These are phyloP conservation scores for Argyrosomus japonicus DNA, from an alignment of 2,113 vertebrate genomes.

Conservation along the genomic window DNA sequence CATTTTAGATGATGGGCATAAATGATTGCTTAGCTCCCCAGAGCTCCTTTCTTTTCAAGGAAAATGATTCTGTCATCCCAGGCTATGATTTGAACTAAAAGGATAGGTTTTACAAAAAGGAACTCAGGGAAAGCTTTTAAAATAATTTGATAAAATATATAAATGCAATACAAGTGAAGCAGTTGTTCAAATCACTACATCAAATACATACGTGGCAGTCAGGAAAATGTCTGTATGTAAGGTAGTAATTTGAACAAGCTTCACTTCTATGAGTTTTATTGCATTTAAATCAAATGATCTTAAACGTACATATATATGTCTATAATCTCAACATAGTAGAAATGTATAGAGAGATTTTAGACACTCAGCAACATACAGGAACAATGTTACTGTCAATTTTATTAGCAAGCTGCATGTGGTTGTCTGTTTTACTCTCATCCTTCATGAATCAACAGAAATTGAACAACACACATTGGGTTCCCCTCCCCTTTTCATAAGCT, in stretches of 20 bases:
- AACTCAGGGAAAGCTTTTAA: slow-evolving; percentile 41
- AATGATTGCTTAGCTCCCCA: slow-evolving; percentile 25
- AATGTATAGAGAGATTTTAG: too few species aligned
- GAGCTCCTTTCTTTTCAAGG: slow-evolving; percentile 30
- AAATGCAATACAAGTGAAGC: slow-evolving; percentile 46
- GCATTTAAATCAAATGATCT: slow-evolving; percentile 47
- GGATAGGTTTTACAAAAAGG: slow-evolving; percentile 29
- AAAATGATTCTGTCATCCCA: slow-evolving; percentile 16
- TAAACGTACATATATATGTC: slow-evolving; percentile 23
- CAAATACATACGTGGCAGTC: background rate
- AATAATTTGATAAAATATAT: slow-evolving; percentile 26
- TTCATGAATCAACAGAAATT: slow-evolving; percentile 3
- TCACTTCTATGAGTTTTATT: slow-evolving; percentile 19
- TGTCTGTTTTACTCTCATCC: background rate
- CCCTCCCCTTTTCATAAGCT: background rate
- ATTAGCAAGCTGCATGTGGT: background rate
- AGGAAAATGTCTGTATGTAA: background rate
- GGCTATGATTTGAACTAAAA: slow-evolving; percentile 38
- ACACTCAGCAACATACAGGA: background rate
- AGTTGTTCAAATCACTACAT: slow-evolving; percentile 5
- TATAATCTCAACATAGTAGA: too few species aligned
- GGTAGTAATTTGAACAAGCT: slow-evolving; percentile 4
- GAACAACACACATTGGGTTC: background rate
- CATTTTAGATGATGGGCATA: slow-evolving; percentile 24
- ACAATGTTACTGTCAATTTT: background rate